phyloP scores from a whole-genome alignment of 2,113 vertebrate genomes.

The Ptilorrhoa leucosticta region DNA sequence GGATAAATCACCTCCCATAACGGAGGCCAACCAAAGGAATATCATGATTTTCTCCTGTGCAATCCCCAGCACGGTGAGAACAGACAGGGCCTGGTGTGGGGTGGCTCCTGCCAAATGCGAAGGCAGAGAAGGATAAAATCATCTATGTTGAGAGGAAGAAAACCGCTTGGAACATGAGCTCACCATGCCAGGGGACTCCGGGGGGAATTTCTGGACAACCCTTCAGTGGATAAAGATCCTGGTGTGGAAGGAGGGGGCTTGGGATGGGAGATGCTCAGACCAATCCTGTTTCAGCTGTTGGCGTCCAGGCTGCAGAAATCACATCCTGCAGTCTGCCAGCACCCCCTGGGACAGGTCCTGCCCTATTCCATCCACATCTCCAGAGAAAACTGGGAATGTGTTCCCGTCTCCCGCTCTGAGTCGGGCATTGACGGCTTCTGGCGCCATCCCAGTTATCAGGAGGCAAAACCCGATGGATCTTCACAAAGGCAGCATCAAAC shows the following conservation, averaged over 20 bases:
- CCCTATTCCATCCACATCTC: background rate
- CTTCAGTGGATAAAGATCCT: background rate
- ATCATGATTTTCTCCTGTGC: background rate
- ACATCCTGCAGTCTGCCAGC: background rate
- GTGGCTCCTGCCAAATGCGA: background rate
- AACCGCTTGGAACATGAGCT: background rate
- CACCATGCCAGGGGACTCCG: background rate
- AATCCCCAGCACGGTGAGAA: background rate
- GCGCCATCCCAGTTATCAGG: background rate
- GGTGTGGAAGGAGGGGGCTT: background rate
- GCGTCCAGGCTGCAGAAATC: background rate
- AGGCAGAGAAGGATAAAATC: background rate
- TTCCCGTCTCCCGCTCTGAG: background rate
- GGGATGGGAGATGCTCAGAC: background rate
- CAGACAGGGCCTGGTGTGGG: fast-evolving
- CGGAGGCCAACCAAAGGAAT: background rate
- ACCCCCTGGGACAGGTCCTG: background rate
- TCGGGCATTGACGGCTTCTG: background rate
- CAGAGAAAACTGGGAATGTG: background rate
- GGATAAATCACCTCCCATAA: background rate
- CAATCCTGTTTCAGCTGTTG: background rate
- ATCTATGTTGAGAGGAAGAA: too few relatives aligned
- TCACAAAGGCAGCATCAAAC: background rate
- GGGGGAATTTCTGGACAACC: background rate
- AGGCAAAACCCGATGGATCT: background rate